phyloP scores from a whole-genome alignment of 2,113 vertebrate species.

The Hippopotamus amphibius region DNA sequence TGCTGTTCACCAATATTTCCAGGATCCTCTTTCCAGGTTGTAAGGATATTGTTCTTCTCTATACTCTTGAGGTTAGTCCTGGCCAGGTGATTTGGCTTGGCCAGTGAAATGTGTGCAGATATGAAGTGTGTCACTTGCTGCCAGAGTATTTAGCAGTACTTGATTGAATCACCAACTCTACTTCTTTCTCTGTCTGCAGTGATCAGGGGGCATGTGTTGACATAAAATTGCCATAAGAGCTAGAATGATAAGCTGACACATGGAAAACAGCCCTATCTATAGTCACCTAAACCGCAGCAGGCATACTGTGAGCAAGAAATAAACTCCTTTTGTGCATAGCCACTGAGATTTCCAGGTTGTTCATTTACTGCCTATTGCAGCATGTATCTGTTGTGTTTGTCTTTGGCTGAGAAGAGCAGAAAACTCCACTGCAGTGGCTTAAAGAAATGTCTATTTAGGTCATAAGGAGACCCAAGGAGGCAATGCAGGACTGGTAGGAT shows the following conservation, averaged over 20 bases:
- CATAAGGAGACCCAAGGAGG: neutral
- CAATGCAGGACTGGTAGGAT: neutral
- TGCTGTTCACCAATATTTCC: neutral
- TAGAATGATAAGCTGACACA: neutral
- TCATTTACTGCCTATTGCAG: neutral
- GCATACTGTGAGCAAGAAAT: neutral
- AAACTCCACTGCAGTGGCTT: neutral
- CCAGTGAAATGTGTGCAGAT: neutral
- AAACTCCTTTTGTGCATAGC: neutral
- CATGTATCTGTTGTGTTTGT: neutral
- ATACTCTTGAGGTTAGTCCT: neutral
- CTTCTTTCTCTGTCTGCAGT: neutral
- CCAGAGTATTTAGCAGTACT: neutral
- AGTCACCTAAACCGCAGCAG: neutral
- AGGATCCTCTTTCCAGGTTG: neutral
- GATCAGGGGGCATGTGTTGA: neutral
- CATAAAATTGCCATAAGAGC: neutral
- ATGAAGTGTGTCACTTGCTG: neutral
- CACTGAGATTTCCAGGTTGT: neutral
- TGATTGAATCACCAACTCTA: neutral
- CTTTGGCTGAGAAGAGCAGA: neutral
- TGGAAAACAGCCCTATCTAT: neutral
- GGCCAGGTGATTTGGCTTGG: neutral
- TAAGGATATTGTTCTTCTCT: neutral
- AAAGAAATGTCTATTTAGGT: neutral